Evolutionary conservation across 2,888 invertebrate species (phyloP), one percentile per base, ranked within the genome.

Genomic region (Brassicogethes aeneus): DNA sequence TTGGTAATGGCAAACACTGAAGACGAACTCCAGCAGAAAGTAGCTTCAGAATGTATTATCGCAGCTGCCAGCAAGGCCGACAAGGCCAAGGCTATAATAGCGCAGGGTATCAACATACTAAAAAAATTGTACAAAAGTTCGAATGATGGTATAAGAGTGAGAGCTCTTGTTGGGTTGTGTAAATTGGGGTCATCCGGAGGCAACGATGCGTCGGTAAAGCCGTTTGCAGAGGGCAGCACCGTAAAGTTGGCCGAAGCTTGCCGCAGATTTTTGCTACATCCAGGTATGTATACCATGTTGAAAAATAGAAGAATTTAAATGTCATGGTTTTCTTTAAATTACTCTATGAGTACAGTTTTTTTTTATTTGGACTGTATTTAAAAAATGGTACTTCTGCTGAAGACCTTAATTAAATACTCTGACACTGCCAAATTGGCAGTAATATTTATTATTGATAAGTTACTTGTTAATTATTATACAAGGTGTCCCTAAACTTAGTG

Each of bases 1-100:
- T 71, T 99, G 17, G 89, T 89, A 3, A 94, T 99, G 93, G 97
- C 97, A 2, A 85, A 85, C 44, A 86, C 89, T 7, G 92, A 93
- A n/a, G 90, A 95, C 60, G 52, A 76, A 10, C 69, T 95, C 1
- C 92, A 96, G 61, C 85, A 97, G 72, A 86, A 85, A 68, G 64
- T 96, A 10, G 90, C 99, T 0, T 93, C 93, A 60, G 99, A 99
- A 68, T 94, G 97, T 54, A 82, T 99, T 35, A 89, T 97, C 44
- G 92, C 94, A 3, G 94, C 96, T 2, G 87, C 96, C 1, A 91
- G 93, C 3, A 99, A 99, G 66, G 94, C 94, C 65, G 96, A 97
- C 62, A 93, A 96, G 70, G 95, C 95, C 2, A 82, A 85, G 54
- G 80, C 90, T 1, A 85, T 97, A 31, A 82, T 94, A 37, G 76